A percentile compares a stretch with the other conserved stretches of the same genome.
These are phyloP conservation scores for Stegana nigrithorax DNA, from an alignment of 2,888 invertebrate species.

Conservation along the genomic window DNA sequence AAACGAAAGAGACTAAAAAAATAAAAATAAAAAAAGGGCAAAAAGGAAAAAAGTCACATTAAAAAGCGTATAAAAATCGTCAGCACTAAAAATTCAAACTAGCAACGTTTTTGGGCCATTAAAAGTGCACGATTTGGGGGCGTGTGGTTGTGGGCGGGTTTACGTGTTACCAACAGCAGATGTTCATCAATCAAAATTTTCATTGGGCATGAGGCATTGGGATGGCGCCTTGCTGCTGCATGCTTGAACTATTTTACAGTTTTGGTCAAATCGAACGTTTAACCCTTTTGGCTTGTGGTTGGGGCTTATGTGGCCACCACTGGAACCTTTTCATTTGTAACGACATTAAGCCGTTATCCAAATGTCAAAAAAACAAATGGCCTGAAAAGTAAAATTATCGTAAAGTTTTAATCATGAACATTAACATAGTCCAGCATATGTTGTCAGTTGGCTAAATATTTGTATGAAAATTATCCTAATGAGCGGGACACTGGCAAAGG, in stretches of 20 bases:
- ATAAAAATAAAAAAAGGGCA: not conserved
- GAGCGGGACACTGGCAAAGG: too few species aligned
- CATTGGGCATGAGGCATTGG: not conserved
- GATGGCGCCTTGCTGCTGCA: not conserved
- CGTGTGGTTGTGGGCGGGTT: not conserved
- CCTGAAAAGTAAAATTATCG: too few species aligned
- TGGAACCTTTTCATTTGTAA: not conserved
- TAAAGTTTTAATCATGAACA: too few species aligned
- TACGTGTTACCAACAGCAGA: not conserved
- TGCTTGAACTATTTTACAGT: too few species aligned
- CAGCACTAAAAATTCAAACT: not conserved
- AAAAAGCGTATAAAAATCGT: not conserved
- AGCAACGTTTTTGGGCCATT: not conserved
- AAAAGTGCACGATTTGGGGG: not conserved
- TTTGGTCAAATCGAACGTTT: not conserved
- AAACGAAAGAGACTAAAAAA: not conserved
- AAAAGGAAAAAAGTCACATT: not conserved
- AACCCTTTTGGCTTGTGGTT: not conserved
- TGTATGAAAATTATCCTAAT: too few species aligned
- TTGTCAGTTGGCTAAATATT: too few species aligned
- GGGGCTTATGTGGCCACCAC: not conserved
- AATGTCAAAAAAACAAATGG: too few species aligned
- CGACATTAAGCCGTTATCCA: too few species aligned
- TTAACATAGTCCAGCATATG: too few species aligned
- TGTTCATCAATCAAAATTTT: conserved; percentile 12